Percentiles rank a stretch among this genome's conserved stretches.
These are phyloP conservation scores for Matsumurasca onukii DNA, from an alignment of 1,140 invertebrate species.

Conservation along the genomic window DNA sequence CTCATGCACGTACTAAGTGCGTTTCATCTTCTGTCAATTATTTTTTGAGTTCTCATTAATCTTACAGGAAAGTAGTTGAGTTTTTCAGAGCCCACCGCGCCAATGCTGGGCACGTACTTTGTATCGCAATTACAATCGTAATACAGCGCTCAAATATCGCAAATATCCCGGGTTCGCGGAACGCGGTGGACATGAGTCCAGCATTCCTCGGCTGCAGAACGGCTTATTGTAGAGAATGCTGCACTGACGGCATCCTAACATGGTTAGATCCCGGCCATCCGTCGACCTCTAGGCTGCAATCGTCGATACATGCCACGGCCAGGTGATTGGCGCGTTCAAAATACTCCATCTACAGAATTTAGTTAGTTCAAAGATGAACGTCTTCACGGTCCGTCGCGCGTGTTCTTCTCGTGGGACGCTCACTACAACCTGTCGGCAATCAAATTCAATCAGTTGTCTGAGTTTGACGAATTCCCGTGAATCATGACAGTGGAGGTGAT, in stretches of 20 bases:
- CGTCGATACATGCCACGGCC: no score
- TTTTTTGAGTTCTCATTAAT: constrained; percentile 14
- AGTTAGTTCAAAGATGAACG: no score
- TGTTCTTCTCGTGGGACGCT: no score
- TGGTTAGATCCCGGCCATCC: no score
- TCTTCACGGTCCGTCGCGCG: no score
- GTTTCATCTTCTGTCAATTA: constrained; percentile 6
- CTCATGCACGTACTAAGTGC: no score
- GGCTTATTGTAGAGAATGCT: not conserved
- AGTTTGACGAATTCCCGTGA: not conserved
- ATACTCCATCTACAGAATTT: no score
- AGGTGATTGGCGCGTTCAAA: no score
- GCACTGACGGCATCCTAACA: no score
- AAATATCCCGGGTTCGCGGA: constrained; percentile 7
- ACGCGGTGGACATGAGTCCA: not conserved
- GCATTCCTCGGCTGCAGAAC: not conserved
- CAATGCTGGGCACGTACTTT: not conserved
- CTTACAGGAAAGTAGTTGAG: not conserved
- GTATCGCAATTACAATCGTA: constrained; percentile 21
- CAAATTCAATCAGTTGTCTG: not conserved
- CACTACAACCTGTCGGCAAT: not conserved
- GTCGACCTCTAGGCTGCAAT: no score
- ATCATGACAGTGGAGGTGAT: constrained; percentile 5
- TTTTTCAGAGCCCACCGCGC: not conserved
- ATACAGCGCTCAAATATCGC: not conserved